phyloP scores from a whole-genome alignment of 2,113 vertebrate species.

The Muntiacus muntjak region DNA sequence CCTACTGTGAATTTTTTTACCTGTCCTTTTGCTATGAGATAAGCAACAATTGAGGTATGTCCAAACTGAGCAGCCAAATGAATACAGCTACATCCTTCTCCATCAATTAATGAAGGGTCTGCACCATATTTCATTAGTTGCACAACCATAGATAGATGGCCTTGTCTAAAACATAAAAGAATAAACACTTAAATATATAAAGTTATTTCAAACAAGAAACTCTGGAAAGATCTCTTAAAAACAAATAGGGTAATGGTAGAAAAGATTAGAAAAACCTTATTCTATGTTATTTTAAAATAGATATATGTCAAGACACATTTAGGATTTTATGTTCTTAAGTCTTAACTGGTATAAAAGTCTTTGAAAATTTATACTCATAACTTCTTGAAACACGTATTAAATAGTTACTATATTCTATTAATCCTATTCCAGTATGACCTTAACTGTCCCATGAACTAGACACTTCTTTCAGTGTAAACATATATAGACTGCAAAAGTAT shows the following conservation, averaged over 20 bases:
- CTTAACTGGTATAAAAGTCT: not conserved
- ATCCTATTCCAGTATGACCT: not conserved
- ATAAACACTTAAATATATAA: constrained; percentile 63
- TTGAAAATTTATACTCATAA: not conserved
- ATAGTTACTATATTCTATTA: not conserved
- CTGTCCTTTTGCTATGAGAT: constrained; percentile 99
- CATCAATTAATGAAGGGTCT: constrained; percentile 97
- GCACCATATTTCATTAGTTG: constrained; percentile 98
- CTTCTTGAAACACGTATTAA: constrained; percentile 5
- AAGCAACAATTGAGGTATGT: constrained; percentile 99
- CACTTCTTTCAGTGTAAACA: not conserved
- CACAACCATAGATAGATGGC: constrained; percentile 99
- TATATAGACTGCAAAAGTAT: not conserved
- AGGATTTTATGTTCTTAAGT: not conserved
- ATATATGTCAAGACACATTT: not conserved
- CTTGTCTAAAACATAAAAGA: constrained; percentile 88
- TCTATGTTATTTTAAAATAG: constrained; percentile 15
- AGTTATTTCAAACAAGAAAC: constrained; percentile 25
- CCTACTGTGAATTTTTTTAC: constrained; percentile 78
- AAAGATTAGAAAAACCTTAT: not conserved
- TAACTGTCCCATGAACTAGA: not conserved
- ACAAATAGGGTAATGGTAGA: not conserved
- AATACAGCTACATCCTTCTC: constrained; percentile 98
- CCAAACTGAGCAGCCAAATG: constrained; percentile 98
- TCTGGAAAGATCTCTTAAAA: not conserved